These are phyloP conservation scores for Ellobium chinense DNA, from an alignment of 2,888 invertebrate genomes.

Conservation along the genomic window DNA sequence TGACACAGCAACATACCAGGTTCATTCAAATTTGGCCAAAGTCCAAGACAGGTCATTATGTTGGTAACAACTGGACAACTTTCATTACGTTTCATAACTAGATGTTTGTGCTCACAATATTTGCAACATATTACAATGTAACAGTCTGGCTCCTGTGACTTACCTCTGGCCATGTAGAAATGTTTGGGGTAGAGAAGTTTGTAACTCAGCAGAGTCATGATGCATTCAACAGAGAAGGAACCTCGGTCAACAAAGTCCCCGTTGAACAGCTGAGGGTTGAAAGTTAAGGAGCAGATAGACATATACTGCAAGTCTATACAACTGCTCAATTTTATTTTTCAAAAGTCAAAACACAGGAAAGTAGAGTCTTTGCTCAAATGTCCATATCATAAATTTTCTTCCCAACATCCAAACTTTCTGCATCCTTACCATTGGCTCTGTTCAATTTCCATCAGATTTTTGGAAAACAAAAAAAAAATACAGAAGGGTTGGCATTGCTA, in stretches of 20 bases:
- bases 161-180: conserved; percentile 98
- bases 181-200: conserved; percentile 97
- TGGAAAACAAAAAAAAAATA: too few species aligned
- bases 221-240: conserved; percentile 99
- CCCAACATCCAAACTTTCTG: too few species aligned
- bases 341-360: neutral
- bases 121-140: too few species aligned
- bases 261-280: conserved; percentile 89
- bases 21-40: too few species aligned
- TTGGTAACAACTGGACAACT: too few species aligned
- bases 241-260: conserved; percentile 99
- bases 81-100: too few species aligned
- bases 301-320: neutral
- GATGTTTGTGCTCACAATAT: too few species aligned
- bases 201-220: conserved; percentile 97
- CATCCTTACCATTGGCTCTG: too few species aligned
- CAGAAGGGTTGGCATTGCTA: too few species aligned
- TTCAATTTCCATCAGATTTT: too few species aligned
- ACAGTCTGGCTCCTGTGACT: conserved; percentile 71
- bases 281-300: neutral
- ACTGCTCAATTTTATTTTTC: neutral
- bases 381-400: neutral
- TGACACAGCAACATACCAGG: too few species aligned
- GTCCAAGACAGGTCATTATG: too few species aligned
- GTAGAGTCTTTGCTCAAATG: neutral